Evolutionary conservation across 2,113 vertebrate species (phyloP), one percentile per base, ranked within the genome.

Genomic region (Gnathonemus echidnorhynchus): DNA sequence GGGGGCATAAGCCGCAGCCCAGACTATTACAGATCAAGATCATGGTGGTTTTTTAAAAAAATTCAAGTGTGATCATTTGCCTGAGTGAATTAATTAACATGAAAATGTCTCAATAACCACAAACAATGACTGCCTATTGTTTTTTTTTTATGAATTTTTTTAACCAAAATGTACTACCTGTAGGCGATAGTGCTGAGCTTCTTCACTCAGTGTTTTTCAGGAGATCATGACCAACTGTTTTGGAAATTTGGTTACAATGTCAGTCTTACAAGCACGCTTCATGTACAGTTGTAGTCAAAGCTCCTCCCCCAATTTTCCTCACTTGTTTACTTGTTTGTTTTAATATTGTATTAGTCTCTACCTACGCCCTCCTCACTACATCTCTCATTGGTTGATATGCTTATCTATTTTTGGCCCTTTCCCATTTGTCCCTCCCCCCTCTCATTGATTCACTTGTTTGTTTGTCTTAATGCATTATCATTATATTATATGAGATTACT

Each of bases 391-490:
- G 86, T 87, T 87, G n/a, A 27, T 49, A 46, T 50, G 21, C 45
- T 27, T 86, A 15, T 52, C 49, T 35, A 17, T 87, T 85, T 85
- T 85, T n/a, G 83, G 8, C 45, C 21, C 3, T 24, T 48, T 46
- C 2, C 80, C 15, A 42, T 84, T 84, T 42, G 49, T 6, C 27
- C 49, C n/a, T 39, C 11, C 15, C 27, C 17, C 83, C 15, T 53
- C 48, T 87, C 50, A 56, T 74, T 84, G 49, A 49, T 83, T 84
- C 50, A 83, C 39, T 50, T 45, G 70, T 89, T 50, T 89, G 24
- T 89, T 13, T 84, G 70, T 80, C 50, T 87, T 87, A 80, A 89
- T 89, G 74, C 88, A 80, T 77, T 66, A 35, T 89, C 48, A 77
- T 89, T 56, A 58, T 70, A 58, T 89, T 56, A 83, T 45, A 48